Evolutionary conservation across 1,140 invertebrate species (phyloP).

Genomic region (Lasaia peninsularis): DNA sequence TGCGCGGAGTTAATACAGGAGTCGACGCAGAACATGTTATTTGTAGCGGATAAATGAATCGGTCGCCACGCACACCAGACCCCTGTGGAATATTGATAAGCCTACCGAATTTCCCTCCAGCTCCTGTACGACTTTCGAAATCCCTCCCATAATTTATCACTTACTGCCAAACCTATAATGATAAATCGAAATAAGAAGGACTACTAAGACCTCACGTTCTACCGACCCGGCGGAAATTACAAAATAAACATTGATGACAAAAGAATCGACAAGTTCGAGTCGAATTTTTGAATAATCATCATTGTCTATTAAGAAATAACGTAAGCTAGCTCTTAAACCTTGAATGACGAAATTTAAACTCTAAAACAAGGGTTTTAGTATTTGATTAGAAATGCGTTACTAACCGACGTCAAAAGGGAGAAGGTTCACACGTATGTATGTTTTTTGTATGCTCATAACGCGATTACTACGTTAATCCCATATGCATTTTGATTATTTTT

Average conservation of each 20-base stretch:
- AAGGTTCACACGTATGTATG: too few relatives aligned
- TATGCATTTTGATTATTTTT: too few relatives aligned
- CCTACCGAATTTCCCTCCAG: background rate
- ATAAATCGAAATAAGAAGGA: background rate
- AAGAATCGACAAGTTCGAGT: background rate
- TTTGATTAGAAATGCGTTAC: too few relatives aligned
- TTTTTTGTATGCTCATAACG: too few relatives aligned
- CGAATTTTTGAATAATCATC: too few relatives aligned
- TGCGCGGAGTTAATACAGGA: too few relatives aligned
- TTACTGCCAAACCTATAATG: conserved; percentile 1
- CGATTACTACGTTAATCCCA: too few relatives aligned
- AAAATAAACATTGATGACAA: background rate
- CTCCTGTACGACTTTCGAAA: background rate
- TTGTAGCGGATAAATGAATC: background rate
- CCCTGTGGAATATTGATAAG: conserved; percentile 9
- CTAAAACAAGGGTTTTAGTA: too few relatives aligned
- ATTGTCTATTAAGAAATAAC: too few relatives aligned
- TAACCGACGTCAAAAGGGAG: too few relatives aligned
- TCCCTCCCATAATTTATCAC: conserved; percentile 8
- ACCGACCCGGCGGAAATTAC: background rate
- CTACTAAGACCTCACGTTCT: background rate
- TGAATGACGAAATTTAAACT: too few relatives aligned
- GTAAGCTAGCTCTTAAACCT: too few relatives aligned
- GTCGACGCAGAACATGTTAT: background rate
- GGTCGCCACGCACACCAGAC: background rate